A percentile compares a stretch with the other conserved stretches of the same genome.
These are phyloP conservation scores for Lathamus discolor DNA, from an alignment of 2,113 vertebrate species.

Conservation along the genomic window DNA sequence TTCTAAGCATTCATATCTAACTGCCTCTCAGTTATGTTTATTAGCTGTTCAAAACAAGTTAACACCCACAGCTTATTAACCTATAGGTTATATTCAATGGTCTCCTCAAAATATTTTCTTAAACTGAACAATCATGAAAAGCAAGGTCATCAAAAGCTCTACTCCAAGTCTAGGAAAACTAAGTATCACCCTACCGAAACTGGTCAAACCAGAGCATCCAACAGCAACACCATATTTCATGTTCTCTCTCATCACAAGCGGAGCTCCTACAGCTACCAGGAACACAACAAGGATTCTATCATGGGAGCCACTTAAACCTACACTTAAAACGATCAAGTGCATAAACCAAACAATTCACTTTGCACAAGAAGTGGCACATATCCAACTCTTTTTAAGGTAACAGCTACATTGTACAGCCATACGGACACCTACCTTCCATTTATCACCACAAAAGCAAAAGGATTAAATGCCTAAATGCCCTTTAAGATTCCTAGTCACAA, in stretches of 20 bases:
- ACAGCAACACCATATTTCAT: accelerated
- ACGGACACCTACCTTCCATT: background rate
- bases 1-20: background rate
- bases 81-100: background rate
- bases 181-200: background rate
- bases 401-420: background rate
- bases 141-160: background rate
- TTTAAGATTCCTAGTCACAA: background rate
- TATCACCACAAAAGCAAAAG: background rate
- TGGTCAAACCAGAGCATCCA: background rate
- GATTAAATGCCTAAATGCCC: background rate
- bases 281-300: background rate
- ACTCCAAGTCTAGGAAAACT: background rate
- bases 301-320: background rate
- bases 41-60: background rate
- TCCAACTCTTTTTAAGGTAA: background rate
- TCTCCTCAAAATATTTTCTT: background rate
- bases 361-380: background rate
- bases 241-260: background rate
- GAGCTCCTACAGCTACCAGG: background rate
- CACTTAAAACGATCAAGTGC: background rate
- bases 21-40: background rate
- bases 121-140: background rate
- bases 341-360: background rate
- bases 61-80: background rate